These are phyloP conservation scores for Garra rufa DNA, from an alignment of 2,113 vertebrate genomes.

Conservation along the genomic window DNA sequence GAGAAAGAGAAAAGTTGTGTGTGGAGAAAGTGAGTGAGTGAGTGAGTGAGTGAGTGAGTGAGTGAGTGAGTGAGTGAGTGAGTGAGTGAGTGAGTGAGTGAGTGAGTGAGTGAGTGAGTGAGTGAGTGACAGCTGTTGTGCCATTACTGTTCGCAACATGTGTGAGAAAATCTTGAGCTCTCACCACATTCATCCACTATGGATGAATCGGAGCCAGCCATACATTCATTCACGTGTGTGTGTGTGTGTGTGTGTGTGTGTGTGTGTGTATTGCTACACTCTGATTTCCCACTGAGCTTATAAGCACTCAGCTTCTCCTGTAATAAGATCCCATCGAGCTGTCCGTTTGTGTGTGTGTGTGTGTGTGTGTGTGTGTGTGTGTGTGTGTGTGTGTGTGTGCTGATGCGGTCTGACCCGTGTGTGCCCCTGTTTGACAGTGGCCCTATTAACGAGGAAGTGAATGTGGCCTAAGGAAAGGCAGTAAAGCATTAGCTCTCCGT, in stretches of 20 bases:
- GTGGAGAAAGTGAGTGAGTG: neutral
- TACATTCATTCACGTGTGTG: constrained; percentile 27
- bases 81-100: neutral
- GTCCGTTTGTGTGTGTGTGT: constrained; percentile 15
- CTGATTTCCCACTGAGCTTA: constrained; percentile 36
- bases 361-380: constrained; percentile 31
- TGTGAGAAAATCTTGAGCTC: constrained; percentile 40
- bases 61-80: too few relatives aligned
- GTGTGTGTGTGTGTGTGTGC: neutral
- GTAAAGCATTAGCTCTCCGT: neutral
- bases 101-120: neutral
- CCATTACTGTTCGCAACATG: constrained; percentile 20
- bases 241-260: constrained; percentile 40
- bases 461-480: constrained; percentile 20
- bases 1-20: constrained; percentile 6
- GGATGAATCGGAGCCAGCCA: neutral
- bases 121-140: constrained; percentile 31
- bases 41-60: neutral
- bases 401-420: neutral
- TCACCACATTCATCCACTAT: neutral
- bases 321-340: constrained; percentile 45
- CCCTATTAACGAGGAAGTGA: constrained; percentile 43
- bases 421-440: constrained; percentile 28
- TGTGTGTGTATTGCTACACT: constrained; percentile 2
- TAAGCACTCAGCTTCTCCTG: constrained; percentile 45